Conservation (phyloP, 2,113 vertebrate species). For the Aix galericulata region DNA sequence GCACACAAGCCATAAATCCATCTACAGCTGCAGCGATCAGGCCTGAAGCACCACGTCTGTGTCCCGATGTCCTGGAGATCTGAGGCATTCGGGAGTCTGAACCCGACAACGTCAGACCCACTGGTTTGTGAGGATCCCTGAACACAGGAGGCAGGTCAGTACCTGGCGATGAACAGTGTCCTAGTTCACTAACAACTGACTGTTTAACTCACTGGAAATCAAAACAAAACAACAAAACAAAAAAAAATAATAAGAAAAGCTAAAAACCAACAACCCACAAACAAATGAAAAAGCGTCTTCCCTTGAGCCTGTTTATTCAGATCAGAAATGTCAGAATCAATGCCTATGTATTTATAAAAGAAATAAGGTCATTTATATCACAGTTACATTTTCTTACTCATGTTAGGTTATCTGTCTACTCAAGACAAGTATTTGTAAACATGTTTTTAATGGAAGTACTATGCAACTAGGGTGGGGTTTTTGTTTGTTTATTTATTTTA, state of each 20-base stretch:
- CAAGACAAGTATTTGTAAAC: not conserved
- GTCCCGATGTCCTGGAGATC: not conserved
- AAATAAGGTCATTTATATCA: not conserved
- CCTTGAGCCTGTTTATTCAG: not conserved
- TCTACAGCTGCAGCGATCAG: not conserved
- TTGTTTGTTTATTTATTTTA: not conserved
- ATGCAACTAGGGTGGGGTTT: not conserved
- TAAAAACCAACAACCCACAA: no score
- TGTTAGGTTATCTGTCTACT: not conserved
- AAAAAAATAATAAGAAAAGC: no score
- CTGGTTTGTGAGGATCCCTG: not conserved
- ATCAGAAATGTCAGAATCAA: not conserved
- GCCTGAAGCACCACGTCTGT: fast-evolving
- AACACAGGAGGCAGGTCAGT: not conserved
- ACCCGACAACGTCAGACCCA: not conserved
- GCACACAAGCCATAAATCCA: not conserved
- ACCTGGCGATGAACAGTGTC: not conserved
- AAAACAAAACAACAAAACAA: no score
- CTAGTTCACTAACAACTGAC: not conserved
- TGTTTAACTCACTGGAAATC: not conserved
- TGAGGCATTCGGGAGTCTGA: not conserved
- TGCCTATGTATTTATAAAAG: not conserved
- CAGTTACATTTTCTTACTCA: not conserved
- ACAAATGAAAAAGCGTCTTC: not conserved
- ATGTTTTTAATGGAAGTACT: not conserved